These are phyloP conservation scores for Temnothorax rugatulus DNA, from an alignment of 2,888 invertebrate species.

Conservation along the genomic window DNA sequence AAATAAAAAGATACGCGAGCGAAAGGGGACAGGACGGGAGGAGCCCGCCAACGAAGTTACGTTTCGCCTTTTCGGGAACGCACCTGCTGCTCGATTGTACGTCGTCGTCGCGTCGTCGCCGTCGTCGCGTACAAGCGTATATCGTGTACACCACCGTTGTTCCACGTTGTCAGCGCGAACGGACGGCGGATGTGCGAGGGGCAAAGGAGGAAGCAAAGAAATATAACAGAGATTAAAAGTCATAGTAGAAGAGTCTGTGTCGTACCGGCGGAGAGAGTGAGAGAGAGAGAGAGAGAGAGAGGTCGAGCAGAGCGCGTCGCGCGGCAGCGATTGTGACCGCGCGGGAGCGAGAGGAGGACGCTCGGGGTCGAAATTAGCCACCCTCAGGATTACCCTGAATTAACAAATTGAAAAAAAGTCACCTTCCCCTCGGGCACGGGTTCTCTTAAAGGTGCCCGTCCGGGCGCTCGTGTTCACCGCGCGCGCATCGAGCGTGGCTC, in stretches of 20 bases:
- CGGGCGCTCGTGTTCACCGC: constrained; percentile 45
- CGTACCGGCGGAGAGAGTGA: constrained; percentile 41
- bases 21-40: constrained; percentile 37
- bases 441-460: constrained; percentile 76
- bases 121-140: neutral
- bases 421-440: constrained; percentile 70
- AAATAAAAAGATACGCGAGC: constrained; percentile 52
- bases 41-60: constrained; percentile 54
- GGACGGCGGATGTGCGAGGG: neutral
- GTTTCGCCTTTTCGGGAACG: constrained; percentile 50
- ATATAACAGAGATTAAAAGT: constrained; percentile 81
- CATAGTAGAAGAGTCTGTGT: constrained; percentile 56
- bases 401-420: constrained; percentile 84
- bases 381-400: constrained; percentile 83
- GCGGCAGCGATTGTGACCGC: constrained; percentile 54
- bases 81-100: constrained; percentile 51
- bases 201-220: constrained; percentile 58
- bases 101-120: constrained; percentile 12
- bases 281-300: constrained; percentile 63
- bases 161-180: constrained; percentile 18
- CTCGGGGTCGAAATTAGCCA: constrained; percentile 82
- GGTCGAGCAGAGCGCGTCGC: constrained; percentile 55
- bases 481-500: constrained; percentile 35
- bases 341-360: constrained; percentile 59
- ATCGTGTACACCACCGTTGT: constrained; percentile 31